Percentiles rank a stretch among this genome's conserved stretches.
phyloP scores from a whole-genome alignment of 2,888 invertebrate species.

The Pseudococcus viburni region DNA sequence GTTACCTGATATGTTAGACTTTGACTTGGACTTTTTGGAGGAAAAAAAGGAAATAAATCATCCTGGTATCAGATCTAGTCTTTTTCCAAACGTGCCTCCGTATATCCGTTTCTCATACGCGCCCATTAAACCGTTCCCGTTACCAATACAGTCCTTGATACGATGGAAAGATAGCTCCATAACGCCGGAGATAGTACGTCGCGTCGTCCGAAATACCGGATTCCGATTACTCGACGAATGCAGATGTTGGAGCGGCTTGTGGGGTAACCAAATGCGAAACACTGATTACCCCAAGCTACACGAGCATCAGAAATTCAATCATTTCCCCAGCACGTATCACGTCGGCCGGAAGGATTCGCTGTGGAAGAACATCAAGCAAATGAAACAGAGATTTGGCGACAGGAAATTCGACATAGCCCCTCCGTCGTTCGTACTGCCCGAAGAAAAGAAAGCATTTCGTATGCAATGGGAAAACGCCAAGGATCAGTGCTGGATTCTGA shows the following conservation, averaged over 20 bases:
- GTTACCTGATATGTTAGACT: constrained; percentile 3
- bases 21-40: constrained; percentile 32
- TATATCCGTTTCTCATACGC: constrained; percentile 83
- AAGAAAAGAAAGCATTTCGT: constrained; percentile 85
- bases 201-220: constrained; percentile 87
- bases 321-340: constrained; percentile 98
- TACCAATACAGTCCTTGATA: constrained; percentile 82
- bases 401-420: constrained; percentile 92
- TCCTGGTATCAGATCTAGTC: constrained; percentile 73
- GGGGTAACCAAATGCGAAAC: constrained; percentile 98
- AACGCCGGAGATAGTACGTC: constrained; percentile 92
- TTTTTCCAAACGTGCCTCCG: constrained; percentile 86
- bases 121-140: constrained; percentile 75
- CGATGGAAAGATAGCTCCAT: constrained; percentile 96
- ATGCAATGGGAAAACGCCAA: constrained; percentile 86
- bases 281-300: constrained; percentile 86
- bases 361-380: constrained; percentile 85
- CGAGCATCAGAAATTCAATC: constrained; percentile 96
- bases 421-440: constrained; percentile 91
- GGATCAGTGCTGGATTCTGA: constrained; percentile 84
- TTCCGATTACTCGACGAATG: constrained; percentile 88
- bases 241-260: constrained; percentile 94
- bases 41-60: constrained; percentile 65
- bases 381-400: constrained; percentile 76
- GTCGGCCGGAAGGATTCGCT: constrained; percentile 96